phyloP scores from a whole-genome alignment of 2,113 vertebrate genomes.

The Larimichthys crocea region DNA sequence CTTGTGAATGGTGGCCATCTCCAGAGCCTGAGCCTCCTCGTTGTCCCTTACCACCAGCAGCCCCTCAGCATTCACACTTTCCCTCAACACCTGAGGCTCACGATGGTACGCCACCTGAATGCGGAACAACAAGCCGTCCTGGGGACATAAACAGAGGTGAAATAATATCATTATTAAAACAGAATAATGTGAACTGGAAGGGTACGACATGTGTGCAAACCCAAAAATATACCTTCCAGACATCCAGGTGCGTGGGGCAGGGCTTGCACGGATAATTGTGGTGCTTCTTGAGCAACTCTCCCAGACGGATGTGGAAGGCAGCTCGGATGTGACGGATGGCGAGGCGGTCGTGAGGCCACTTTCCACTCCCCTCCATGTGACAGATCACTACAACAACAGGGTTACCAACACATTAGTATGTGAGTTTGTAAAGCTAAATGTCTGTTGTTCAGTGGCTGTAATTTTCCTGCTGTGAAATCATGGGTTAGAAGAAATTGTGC shows the following conservation, averaged over 20 bases:
- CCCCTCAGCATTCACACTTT: constrained; percentile 87
- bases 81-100: constrained; percentile 92
- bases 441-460: not conserved
- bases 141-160: constrained; percentile 3
- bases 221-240: constrained; percentile 85
- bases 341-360: constrained; percentile 91
- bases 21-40: constrained; percentile 88
- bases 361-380: constrained; percentile 97
- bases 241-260: constrained; percentile 86
- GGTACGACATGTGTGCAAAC: not conserved
- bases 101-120: constrained; percentile 93
- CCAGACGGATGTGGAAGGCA: constrained; percentile 92
- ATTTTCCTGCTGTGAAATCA: not conserved
- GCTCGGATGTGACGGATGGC: constrained; percentile 92
- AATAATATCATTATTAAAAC: not conserved
- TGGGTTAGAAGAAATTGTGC: not conserved
- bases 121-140: constrained; percentile 94
- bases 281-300: constrained; percentile 87
- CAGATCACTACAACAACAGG: constrained; percentile 87
- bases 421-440: not conserved
- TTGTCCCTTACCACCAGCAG: constrained; percentile 90
- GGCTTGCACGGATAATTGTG: constrained; percentile 87
- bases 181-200: not conserved
- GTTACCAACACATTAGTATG: not conserved
- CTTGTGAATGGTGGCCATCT: constrained; percentile 87